phyloP scores from a whole-genome alignment of 2,113 vertebrate species.

The Labeo catla region DNA sequence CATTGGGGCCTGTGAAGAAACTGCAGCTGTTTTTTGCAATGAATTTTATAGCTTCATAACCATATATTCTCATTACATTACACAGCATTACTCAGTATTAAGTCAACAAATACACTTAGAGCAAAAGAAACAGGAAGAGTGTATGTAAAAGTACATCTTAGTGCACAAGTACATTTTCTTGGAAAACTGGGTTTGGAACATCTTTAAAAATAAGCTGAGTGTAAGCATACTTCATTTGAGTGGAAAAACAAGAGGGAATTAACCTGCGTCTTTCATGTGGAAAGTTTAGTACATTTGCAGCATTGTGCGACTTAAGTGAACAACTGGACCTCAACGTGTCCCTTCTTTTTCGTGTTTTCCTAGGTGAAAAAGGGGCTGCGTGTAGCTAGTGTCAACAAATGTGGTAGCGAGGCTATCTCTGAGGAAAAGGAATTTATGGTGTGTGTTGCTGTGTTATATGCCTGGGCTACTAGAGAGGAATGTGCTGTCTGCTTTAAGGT shows the following conservation, averaged over 20 bases:
- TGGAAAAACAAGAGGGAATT: not conserved
- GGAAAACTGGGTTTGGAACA: not conserved
- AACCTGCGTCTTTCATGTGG: conserved; percentile 40
- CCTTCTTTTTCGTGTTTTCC: conserved; percentile 32
- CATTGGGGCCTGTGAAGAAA: conserved; percentile 2
- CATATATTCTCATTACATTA: conserved; percentile 25
- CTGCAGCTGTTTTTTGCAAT: conserved; percentile 42
- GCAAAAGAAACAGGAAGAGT: not conserved
- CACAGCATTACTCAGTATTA: not conserved
- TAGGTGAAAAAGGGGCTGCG: conserved; percentile 40
- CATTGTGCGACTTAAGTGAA: conserved; percentile 6
- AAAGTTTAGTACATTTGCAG: conserved; percentile 24
- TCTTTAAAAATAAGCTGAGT: not conserved
- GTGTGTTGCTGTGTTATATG: conserved; percentile 69
- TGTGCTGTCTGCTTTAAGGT: conserved; percentile 71
- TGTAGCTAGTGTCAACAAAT: conserved; percentile 70
- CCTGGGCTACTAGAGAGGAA: conserved; percentile 66
- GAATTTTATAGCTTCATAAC: conserved; percentile 22
- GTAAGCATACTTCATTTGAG: not conserved
- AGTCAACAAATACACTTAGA: not conserved
- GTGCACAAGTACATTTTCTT: not conserved
- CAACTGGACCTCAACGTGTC: conserved; percentile 42
- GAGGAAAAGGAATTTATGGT: conserved; percentile 69
- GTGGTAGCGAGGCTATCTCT: conserved; percentile 59
- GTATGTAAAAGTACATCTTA: not conserved